Evolutionary conservation across 2,888 invertebrate genomes (phyloP), one percentile per base, ranked within the genome.

Genomic region (Lasius fuliginosus): DNA sequence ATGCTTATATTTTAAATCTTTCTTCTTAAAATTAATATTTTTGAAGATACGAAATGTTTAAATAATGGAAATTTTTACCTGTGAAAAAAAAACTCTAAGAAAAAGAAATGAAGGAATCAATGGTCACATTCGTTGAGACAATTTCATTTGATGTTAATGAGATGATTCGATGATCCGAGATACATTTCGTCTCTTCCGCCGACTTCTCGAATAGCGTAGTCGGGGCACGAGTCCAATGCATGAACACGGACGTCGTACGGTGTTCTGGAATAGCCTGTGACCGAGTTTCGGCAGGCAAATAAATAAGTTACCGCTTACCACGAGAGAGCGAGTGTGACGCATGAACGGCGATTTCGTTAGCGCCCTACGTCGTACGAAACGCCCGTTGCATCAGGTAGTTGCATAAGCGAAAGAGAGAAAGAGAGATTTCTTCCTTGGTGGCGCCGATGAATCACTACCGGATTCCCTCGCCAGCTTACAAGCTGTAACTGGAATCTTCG

Each of bases 391-490:
- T 83, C 84, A 83, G 77, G 56, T 42, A 23, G 23, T 79, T 71
- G 79, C 60, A 71, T 60, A 60, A 81, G 58, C 46, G 23, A 58
- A 42, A 71, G 18, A 67, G 53, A 69, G 83, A 76, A 67, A 83
- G 71, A 84, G 84, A 86, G 88, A 82, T 83, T 83, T 83, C 77
- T 64, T 60, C 60, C 40, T 40, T 36, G 27, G 12, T n/a, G 30
- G 30, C 30, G 36, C 71, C 56, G 90, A 86, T 88, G 89, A 90
- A 84, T 89, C 86, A 88, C 85, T 86, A 73, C 76, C 86, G 85
- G 89, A 75, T 89, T 89, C 83, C 75, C 88, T 88, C 76, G 82
- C 62, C 68, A 75, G 71, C 65, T 53, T 53, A 53, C 40, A 79
- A 68, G 56, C n/a, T 85, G 71, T 56, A 75, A 58, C 77, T 65